Conservation (phyloP, 1,140 invertebrate genomes). For the Bombus superbus region DNA sequence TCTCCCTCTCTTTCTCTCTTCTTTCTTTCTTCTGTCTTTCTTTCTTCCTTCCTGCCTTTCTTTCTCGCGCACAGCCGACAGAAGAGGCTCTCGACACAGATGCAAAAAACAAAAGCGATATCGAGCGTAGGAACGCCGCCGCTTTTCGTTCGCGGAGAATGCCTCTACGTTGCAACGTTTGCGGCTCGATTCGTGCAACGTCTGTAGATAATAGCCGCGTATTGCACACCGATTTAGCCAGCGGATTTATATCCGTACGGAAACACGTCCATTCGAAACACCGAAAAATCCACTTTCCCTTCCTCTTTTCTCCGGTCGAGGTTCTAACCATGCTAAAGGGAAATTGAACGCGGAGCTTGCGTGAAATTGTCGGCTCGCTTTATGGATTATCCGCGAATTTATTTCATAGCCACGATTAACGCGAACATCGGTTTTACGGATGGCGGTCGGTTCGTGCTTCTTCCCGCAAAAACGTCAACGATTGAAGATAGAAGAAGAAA, state of each 20-base stretch:
- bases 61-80: neutral
- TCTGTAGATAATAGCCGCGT: neutral
- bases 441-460: neutral
- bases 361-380: conserved; percentile 24
- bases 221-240: neutral
- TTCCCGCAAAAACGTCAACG: conserved; percentile 37
- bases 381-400: conserved; percentile 12
- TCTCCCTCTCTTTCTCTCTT: neutral
- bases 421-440: conserved; percentile 24
- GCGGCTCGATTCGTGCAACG: neutral
- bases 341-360: neutral
- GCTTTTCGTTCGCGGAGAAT: neutral
- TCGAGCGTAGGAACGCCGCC: neutral
- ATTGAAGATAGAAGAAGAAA: too few species aligned
- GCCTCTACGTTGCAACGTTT: neutral
- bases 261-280: neutral
- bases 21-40: neutral
- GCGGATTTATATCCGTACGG: neutral
- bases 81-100: conserved; percentile 22
- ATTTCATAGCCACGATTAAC: conserved; percentile 34
- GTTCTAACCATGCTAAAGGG: neutral
- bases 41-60: neutral
- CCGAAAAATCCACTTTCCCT: neutral
- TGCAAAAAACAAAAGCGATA: conserved; percentile 17
- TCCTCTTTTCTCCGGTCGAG: too few species aligned